Evolutionary conservation across 2,888 invertebrate genomes (phyloP), one percentile per base, ranked within the genome.

Genomic region (Aleiodes alternator): DNA sequence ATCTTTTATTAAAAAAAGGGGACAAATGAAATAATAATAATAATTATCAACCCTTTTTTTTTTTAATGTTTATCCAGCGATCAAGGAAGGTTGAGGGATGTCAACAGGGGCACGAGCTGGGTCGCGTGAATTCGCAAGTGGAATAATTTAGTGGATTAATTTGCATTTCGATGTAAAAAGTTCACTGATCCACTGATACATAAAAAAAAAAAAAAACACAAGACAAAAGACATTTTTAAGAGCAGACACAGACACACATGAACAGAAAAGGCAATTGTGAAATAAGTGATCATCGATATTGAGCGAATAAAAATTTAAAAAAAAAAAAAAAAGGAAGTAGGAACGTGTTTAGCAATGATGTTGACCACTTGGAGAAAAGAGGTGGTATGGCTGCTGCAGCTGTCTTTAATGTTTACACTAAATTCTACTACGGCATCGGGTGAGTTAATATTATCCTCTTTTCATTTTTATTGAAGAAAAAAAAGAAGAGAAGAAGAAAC

Each of bases 341-440:
- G 50, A 29, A 23, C 12, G 64, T 48, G 55, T 43, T 23, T 43
- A 9, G 55, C 23, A 31, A 70, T 48, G 48, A 38, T 14, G 61
- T 29, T 61, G 64, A 64, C 6, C 23, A 74, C 53, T n/a, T 29
- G 48, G 64, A 70, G 31, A 50, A 56, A 9, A 66, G 70, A 48
- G 68, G 53, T 8, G 68, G 53, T 8, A 66, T 72, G 57, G 78
- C 77, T 61, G 69, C 70, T 68, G 76, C 72, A 75, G 53, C 43
- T 71, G 43, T 71, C 76, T 70, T 64, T 78, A 4, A 68, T 80
- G 29, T 71, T 78, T n/a, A 73, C 78, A 64, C 69, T 81, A 16
- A 64, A 66, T 14, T 56, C 79, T 14, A 59, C 76, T 68, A 71
- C 77, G 64, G 72, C 78, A 72, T 79, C 80, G 78, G 80, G 80